Conservation (phyloP, 2,888 invertebrate genomes). For the Herminia tarsipennalis region DNA sequence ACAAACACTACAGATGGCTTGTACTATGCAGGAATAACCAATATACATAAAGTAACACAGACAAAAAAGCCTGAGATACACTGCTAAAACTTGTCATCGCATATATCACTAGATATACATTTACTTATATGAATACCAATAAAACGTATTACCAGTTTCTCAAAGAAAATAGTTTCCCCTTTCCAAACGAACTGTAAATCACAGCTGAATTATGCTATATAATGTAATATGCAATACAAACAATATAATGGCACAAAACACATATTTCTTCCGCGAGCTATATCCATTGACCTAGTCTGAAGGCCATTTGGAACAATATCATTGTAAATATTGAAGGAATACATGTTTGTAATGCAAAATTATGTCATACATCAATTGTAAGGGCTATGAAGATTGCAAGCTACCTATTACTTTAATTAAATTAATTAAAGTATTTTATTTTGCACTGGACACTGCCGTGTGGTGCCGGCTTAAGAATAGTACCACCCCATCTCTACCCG, state of each 20-base stretch:
- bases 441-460: too few species aligned
- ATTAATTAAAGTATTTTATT: too few species aligned
- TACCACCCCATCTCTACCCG: too few species aligned
- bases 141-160: not conserved
- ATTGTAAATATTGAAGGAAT: constrained; percentile 20
- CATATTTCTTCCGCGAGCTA: constrained; percentile 11
- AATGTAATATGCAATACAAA: not conserved
- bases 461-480: too few species aligned
- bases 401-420: too few species aligned
- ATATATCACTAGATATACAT: too few species aligned
- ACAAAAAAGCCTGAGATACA: too few species aligned
- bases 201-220: not conserved
- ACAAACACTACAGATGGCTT: too few species aligned
- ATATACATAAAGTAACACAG: too few species aligned
- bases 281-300: constrained; percentile 19
- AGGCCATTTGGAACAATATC: constrained; percentile 17
- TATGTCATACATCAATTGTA: constrained; percentile 15
- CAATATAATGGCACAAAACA: not conserved
- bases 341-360: constrained; percentile 11
- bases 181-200: not conserved
- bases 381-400: constrained; percentile 50
- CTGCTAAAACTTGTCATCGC: too few species aligned
- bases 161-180: not conserved
- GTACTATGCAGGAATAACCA: too few species aligned
- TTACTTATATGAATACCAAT: too few species aligned